phyloP scores from a whole-genome alignment of 2,888 invertebrate species.

The Lycaena phlaeas region DNA sequence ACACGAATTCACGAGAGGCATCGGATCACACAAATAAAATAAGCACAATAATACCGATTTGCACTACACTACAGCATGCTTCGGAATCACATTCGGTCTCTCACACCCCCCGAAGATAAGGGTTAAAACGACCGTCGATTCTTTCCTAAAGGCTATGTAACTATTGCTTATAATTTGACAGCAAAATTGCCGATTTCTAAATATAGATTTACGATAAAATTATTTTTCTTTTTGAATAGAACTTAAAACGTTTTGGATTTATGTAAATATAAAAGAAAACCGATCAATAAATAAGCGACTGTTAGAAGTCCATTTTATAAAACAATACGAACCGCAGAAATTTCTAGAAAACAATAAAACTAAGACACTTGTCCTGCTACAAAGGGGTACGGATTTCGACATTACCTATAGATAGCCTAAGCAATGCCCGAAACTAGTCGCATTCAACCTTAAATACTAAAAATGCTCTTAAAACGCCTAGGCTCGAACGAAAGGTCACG shows the following conservation, averaged over 20 bases:
- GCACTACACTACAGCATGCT: not conserved
- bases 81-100: not conserved
- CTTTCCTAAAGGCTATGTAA: not conserved
- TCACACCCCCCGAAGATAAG: not conserved
- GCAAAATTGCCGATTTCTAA: not conserved
- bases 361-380: not conserved
- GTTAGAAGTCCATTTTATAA: too few species aligned
- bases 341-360: too few species aligned
- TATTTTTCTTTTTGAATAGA: not conserved
- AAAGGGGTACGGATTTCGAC: too few species aligned
- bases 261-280: too few species aligned
- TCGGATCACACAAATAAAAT: constrained; percentile 2
- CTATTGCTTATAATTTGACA: constrained; percentile 4
- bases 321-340: too few species aligned
- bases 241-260: too few species aligned
- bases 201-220: not conserved
- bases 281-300: not conserved
- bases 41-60: not conserved
- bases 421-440: not conserved
- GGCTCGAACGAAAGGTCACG: too few species aligned
- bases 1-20: constrained; percentile 2
- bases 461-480: not conserved
- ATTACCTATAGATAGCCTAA: too few species aligned
- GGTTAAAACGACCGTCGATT: not conserved
- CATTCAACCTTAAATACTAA: constrained; percentile 2